A percentile compares a stretch with the other conserved stretches of the same genome.
phyloP scores from a whole-genome alignment of 2,888 invertebrate genomes.

The Oligia strigilis region DNA sequence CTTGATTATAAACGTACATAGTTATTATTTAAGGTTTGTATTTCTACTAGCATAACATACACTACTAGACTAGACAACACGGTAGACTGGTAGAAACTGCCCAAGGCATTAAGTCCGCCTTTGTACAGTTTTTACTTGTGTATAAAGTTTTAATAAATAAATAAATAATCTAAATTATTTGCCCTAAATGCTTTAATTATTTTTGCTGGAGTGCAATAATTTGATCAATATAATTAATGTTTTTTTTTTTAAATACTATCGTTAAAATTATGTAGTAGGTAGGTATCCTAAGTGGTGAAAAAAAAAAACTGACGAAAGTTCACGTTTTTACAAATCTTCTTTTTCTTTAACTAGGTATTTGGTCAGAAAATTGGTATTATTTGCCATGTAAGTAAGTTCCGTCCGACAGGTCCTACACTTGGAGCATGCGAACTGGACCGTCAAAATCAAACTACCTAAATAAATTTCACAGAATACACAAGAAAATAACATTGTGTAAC shows the following conservation, averaged over 20 bases:
- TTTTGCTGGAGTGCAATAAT: too few species aligned
- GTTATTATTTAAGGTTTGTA: not conserved
- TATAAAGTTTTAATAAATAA: too few species aligned
- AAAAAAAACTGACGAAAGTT: not conserved
- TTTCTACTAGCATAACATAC: not conserved
- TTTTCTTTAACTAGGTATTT: not conserved
- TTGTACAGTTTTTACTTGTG: too few species aligned
- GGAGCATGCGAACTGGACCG: conserved; percentile 34
- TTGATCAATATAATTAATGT: not conserved
- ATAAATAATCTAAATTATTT: not conserved
- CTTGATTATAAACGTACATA: not conserved
- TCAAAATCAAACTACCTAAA: conserved; percentile 61
- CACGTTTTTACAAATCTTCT: not conserved
- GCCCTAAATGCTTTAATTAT: not conserved
- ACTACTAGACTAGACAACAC: too few species aligned
- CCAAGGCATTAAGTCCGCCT: too few species aligned
- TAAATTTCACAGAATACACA: conserved; percentile 57
- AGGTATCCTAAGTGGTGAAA: too few species aligned
- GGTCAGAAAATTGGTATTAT: not conserved
- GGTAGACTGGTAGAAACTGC: too few species aligned
- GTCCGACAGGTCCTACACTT: not conserved
- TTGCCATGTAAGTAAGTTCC: not conserved
- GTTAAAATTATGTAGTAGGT: not conserved
- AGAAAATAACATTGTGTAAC: conserved; percentile 64
- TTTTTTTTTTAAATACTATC: not conserved